Evolutionary conservation across 1,140 invertebrate genomes (phyloP), one percentile per base, ranked within the genome.

Genomic region (Drosophila fuyamai): DNA sequence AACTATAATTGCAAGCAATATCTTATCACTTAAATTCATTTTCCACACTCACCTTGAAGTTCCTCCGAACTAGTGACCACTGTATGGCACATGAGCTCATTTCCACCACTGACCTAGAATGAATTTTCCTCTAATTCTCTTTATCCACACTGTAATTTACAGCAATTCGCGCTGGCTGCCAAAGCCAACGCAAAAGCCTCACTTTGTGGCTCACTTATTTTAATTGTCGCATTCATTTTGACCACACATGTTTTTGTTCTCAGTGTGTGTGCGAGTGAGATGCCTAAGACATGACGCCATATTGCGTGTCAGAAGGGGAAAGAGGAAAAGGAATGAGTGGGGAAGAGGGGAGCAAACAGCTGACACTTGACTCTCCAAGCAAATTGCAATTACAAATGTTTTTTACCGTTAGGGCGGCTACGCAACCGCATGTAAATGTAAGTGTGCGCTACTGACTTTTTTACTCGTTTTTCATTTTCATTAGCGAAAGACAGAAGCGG

Each of bases 221-320:
- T 71, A 83, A 83, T 84, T 83, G 81, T 76, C 48, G 72, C 76
- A 73, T 84, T 59, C 57, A 66, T 73, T 77, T 56, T 73, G 56
- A 57, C 67, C 67, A 41, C 43, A 55, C 23, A 43, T 41, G 35
- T 0, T 18, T 48, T 47, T 67, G 40, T 38, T 55, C 53, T 43
- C 40, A 65, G 66, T 66, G 57, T 63, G 44, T 35, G 44, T 35
- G 59, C 43, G 53, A 55, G 73, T 23, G 59, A 50, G 60, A 81
- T 81, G 62, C 67, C 81, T 67, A 60, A 72, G 66, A 54, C 48
- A 80, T 83, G 81, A 83, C 81, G 76, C 81, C 81, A 83, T 83
- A 73, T 84, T 83, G 76, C 80, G 76, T 72, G 80, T 43, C 44
- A 66, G 46, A 29, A 36, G n/a, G 36, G 29, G 16, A 23, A 36